phyloP scores from a whole-genome alignment of 2,797 vertebrate species.

The Pelochelys cantorii region DNA sequence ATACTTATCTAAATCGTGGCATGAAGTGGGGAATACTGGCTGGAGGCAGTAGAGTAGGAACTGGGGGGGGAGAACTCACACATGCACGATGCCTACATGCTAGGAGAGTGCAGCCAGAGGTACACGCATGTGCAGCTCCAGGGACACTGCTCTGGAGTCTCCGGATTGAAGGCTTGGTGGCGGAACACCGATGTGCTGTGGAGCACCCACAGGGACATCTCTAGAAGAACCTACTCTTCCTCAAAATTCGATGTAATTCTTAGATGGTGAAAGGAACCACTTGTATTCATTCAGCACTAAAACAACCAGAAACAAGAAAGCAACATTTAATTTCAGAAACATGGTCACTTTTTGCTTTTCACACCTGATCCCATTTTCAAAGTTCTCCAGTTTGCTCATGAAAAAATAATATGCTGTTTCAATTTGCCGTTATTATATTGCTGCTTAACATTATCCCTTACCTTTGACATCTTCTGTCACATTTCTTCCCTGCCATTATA shows the following conservation, averaged over 20 bases:
- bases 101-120: no score
- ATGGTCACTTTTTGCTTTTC: background rate
- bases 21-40: no score
- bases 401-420: background rate
- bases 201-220: no score
- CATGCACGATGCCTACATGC: no score
- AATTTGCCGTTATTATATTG: background rate
- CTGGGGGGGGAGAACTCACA: no score
- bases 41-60: no score
- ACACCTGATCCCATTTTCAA: background rate
- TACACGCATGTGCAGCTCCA: no score
- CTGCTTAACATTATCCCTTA: background rate
- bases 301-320: background rate
- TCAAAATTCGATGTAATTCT: background rate
- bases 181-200: no score
- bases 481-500: background rate
- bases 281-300: background rate
- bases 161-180: no score
- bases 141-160: no score
- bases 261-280: background rate
- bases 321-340: background rate
- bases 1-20: no score
- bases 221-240: background rate
- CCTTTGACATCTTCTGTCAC: background rate
- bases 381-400: background rate